Evolutionary conservation across 2,888 invertebrate genomes (phyloP).

Genomic region (Chloromyia formosa): DNA sequence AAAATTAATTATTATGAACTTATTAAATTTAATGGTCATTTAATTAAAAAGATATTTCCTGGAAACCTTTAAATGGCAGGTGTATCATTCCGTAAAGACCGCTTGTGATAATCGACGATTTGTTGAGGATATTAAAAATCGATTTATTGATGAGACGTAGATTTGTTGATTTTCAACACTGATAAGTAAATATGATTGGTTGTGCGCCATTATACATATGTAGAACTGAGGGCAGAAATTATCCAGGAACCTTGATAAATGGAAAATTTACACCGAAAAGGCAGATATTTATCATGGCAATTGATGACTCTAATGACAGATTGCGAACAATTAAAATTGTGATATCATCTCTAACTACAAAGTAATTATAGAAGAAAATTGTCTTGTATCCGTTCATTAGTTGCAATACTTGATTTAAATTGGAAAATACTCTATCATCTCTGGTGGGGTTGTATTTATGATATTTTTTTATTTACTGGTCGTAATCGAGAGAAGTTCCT

Average conservation of each 20-base stretch:
- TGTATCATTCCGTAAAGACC: constrained; percentile 1
- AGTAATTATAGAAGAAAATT: constrained; percentile 3
- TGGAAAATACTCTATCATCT: too few relatives aligned
- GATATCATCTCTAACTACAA: neutral
- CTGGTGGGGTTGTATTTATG: too few relatives aligned
- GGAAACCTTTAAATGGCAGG: constrained; percentile 1
- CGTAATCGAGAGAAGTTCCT: too few relatives aligned
- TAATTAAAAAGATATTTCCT: constrained; percentile 2
- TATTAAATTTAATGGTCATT: constrained; percentile 17
- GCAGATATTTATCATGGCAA: neutral
- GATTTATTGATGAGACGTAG: neutral
- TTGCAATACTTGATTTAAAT: neutral
- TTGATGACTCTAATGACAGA: constrained; percentile 7
- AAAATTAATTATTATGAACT: neutral
- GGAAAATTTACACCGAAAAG: too few relatives aligned
- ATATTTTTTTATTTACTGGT: too few relatives aligned
- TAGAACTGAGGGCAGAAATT: too few relatives aligned
- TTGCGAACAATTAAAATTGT: constrained; percentile 13
- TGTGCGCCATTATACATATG: neutral
- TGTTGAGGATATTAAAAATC: constrained; percentile 17
- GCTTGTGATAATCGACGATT: neutral
- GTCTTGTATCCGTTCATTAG: neutral
- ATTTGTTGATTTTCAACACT: neutral
- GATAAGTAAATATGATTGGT: constrained; percentile 10
- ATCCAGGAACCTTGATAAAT: too few relatives aligned